Base-by-base conservation (phyloP, 1,140 invertebrate genomes). In the Cydia fagiglandana region DNA sequence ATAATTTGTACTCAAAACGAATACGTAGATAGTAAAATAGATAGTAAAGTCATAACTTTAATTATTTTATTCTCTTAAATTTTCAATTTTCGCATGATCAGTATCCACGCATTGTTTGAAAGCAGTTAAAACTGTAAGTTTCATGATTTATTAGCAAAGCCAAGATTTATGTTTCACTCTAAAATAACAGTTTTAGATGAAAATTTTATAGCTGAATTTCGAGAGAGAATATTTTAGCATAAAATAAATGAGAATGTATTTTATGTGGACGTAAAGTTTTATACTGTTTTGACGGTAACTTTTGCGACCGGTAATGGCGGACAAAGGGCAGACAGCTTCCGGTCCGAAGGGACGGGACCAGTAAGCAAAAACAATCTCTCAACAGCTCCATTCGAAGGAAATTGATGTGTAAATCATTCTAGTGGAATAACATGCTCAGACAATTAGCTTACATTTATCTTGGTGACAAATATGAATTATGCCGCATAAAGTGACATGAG, bases 281-380 rank as follows among this genome's bases (percentile, higher is more conserved):
- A 64, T 64, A 76, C 68, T 75, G 77, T 80, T 85, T 83, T 87
- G 86, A 86, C 83, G 79, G 74, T 77, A 75, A 78, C 66, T 78
- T 77, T 76, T 83, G 81, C 77, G 83, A 76, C 79, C 82, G 88
- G 89, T 89, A 90, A 88, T 89, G 84, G 85, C 84, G 77, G 84
- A 87, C 85, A 88, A 88, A 83, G 79, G 81, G 84, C 84, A 77
- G 84, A 83, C 86, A 77, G 80, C 81, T 87, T 92, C 90, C 90
- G 89, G 84, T 80, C 83, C 81, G 82, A 78, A 78, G 84, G 81
- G 80, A 81, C 80, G 82, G 78, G 84, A 80, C 82, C 80, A 70
- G 78, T 77, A 75, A 75, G 83, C 83, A 83, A 88, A 87, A 88
- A 88, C 84, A 89, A 89, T 84, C 77, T 75, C 76, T 79, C 70